A percentile compares a stretch with the other conserved stretches of the same genome.
Conservation (phyloP, 2,797 vertebrate genomes). For the Mus minutoides region DNA sequence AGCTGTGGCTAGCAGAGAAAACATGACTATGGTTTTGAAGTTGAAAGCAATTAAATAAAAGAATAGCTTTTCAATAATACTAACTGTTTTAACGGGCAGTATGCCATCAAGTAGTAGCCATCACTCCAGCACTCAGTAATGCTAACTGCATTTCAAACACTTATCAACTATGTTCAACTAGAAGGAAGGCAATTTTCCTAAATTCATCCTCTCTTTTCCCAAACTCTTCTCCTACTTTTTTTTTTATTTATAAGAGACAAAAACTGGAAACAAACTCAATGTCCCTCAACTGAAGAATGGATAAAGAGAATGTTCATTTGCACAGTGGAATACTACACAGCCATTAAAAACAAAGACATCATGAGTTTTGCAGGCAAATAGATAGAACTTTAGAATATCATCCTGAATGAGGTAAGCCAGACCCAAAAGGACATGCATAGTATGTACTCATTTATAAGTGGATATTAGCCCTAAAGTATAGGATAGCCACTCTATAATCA, state of each 20-base stretch:
- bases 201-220: not conserved
- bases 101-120: too few species aligned
- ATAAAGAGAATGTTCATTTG: not conserved
- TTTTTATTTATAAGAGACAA: not conserved
- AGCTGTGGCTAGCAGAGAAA: not conserved
- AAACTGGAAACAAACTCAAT: not conserved
- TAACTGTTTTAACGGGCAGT: too few species aligned
- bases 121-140: not conserved
- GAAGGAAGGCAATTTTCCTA: not conserved
- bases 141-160: not conserved
- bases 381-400: not conserved
- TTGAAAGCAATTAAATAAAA: not conserved
- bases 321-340: too few species aligned
- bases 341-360: too few species aligned
- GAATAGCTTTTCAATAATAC: not conserved
- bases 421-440: not conserved
- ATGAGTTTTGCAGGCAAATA: not conserved
- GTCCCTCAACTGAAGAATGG: too few species aligned
- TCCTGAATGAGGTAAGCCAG: not conserved
- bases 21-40: not conserved
- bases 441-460: not conserved
- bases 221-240: not conserved
- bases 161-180: not conserved
- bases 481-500: not conserved
- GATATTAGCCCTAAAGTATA: not conserved